These are phyloP conservation scores for Leucopternis melanops DNA, from an alignment of 2,113 vertebrate species.

Conservation along the genomic window DNA sequence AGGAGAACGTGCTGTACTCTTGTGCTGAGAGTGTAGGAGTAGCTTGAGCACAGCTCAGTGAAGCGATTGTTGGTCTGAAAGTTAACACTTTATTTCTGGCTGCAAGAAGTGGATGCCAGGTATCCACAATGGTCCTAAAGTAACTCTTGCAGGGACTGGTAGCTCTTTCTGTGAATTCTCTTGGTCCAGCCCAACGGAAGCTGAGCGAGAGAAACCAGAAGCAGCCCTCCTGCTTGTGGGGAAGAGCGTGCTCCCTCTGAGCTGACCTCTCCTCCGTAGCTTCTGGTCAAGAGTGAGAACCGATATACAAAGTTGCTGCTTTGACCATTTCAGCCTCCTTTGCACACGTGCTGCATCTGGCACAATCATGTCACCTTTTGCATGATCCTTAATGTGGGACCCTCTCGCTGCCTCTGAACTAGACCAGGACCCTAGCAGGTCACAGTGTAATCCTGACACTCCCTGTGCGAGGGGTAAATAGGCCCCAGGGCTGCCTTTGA, in stretches of 20 bases:
- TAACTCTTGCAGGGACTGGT: background rate
- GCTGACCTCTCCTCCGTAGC: background rate
- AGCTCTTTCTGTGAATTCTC: background rate
- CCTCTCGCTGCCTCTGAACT: background rate
- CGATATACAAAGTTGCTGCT: background rate
- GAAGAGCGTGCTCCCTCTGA: background rate
- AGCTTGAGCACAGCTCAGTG: background rate
- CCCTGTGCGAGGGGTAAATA: fast-evolving
- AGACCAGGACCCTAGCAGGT: background rate
- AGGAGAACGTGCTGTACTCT: background rate
- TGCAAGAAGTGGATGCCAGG: background rate
- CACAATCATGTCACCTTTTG: background rate
- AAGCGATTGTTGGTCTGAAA: background rate
- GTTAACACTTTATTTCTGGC: background rate
- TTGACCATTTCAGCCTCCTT: conserved; percentile 6
- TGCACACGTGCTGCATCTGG: conserved; percentile 24
- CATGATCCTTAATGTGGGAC: background rate
- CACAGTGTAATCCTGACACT: background rate
- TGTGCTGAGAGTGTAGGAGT: background rate
- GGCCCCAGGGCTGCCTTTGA: background rate
- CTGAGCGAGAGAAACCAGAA: background rate
- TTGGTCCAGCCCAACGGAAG: background rate
- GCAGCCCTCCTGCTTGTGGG: background rate
- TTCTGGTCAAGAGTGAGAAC: background rate
- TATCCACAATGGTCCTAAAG: background rate